Conservation (phyloP, 1,140 invertebrate species). For the Meloidogyne exigua region DNA sequence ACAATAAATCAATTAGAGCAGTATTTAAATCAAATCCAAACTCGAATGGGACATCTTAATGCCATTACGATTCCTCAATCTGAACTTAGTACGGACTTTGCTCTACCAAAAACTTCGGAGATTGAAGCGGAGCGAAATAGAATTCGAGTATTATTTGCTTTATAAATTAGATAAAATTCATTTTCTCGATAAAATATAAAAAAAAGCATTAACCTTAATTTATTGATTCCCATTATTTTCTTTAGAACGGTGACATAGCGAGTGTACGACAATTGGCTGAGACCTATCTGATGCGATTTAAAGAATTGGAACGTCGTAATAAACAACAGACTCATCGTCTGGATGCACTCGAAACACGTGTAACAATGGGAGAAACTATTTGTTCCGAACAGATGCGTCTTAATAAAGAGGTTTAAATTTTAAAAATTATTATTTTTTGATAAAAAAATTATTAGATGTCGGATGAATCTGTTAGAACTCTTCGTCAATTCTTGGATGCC, state of each 20-base stretch:
- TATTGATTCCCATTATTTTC: neutral
- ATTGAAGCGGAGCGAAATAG: constrained; percentile 18
- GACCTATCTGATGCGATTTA: constrained; percentile 17
- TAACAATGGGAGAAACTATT: constrained; percentile 18
- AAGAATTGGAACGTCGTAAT: constrained; percentile 19
- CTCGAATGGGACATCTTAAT: constrained; percentile 20
- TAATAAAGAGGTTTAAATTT: constrained; percentile 14
- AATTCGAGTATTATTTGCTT: neutral
- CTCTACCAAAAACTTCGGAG: constrained; percentile 6
- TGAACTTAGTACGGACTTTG: constrained; percentile 21
- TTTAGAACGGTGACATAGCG: neutral
- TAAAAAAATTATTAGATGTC: neutral
- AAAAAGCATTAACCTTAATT: too few species aligned
- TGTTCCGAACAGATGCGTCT: constrained; percentile 24
- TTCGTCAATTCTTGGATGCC: constrained; percentile 17
- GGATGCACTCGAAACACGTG: constrained; percentile 22
- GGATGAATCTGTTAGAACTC: constrained; percentile 13
- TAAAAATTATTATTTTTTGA: neutral
- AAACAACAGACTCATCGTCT: constrained; percentile 17
- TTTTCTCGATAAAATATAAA: neutral
- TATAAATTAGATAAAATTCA: neutral
- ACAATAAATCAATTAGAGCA: constrained; percentile 24
- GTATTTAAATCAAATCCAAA: constrained; percentile 5
- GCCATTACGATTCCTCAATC: neutral
- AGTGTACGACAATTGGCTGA: constrained; percentile 12